Percentiles rank a stretch among this genome's conserved stretches.
Evolutionary conservation across 37 sponge, comb jelly and placozoan species (phyloP).

Genomic region (Halichondria panicea): DNA sequence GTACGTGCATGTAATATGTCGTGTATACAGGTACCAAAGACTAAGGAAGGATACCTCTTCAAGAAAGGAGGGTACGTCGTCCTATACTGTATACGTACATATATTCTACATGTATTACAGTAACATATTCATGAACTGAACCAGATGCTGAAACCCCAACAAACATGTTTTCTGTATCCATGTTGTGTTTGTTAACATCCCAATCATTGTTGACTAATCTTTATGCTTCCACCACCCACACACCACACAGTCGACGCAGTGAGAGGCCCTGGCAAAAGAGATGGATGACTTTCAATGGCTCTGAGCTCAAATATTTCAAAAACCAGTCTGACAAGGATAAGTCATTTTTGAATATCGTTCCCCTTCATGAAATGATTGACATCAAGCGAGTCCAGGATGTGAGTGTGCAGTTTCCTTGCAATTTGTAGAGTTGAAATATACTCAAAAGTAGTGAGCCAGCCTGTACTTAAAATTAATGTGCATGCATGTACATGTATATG

Average conservation of each 20-base stretch:
- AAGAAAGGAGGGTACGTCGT: slow-evolving; percentile 87
- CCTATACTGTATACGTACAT: neutral
- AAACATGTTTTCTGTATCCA: too few species aligned
- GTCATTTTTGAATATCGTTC: slow-evolving; percentile 27
- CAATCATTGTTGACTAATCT: too few species aligned
- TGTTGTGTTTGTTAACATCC: too few species aligned
- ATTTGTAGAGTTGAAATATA: too few species aligned
- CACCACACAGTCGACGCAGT: slow-evolving; percentile 10
- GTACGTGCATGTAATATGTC: neutral
- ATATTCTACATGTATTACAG: too few species aligned
- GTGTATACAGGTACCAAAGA: slow-evolving; percentile 64
- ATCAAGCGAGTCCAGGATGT: slow-evolving; percentile 69
- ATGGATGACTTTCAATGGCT: slow-evolving; percentile 85
- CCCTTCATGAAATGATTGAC: slow-evolving; percentile 72
- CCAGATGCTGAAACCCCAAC: too few species aligned
- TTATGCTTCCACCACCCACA: too few species aligned
- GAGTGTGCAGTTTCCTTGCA: too few species aligned
- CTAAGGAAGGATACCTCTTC: slow-evolving; percentile 83
- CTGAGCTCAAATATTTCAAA: slow-evolving; percentile 83
- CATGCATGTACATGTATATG: too few species aligned
- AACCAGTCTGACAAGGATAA: slow-evolving; percentile 64
- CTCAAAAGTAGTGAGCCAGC: too few species aligned
- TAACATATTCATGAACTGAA: too few species aligned
- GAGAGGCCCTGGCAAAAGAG: slow-evolving; percentile 78
- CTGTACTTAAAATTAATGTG: too few species aligned